Conservation (phyloP, 2,888 invertebrate species). For the Laothoe populi region DNA sequence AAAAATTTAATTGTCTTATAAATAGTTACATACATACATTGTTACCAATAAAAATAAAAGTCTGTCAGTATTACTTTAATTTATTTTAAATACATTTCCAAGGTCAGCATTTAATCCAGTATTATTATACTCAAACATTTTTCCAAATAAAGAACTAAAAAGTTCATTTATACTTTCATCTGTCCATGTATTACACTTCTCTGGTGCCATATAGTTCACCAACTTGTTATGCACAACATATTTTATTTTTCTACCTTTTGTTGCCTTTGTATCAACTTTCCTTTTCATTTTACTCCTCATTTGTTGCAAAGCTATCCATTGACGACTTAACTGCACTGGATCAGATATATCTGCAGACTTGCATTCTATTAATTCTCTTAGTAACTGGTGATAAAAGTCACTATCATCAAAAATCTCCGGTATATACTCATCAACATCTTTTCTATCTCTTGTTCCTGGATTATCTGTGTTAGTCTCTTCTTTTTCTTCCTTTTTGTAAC, state of each 20-base stretch:
- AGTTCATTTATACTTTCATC: slow-evolving; percentile 92
- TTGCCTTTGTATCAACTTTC: slow-evolving; percentile 96
- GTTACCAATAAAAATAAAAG: neutral
- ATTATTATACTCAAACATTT: slow-evolving; percentile 79
- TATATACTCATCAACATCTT: slow-evolving; percentile 86
- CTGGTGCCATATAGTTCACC: slow-evolving; percentile 96
- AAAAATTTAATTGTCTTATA: too few relatives aligned
- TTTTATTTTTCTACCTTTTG: slow-evolving; percentile 96
- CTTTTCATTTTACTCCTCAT: slow-evolving; percentile 96
- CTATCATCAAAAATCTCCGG: slow-evolving; percentile 97
- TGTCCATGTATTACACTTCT: slow-evolving; percentile 87
- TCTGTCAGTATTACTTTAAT: slow-evolving; percentile 40
- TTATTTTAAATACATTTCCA: slow-evolving; percentile 65
- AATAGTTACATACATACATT: neutral
- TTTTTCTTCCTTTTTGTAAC: slow-evolving; percentile 71
- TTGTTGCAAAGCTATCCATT: slow-evolving; percentile 96
- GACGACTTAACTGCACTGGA: slow-evolving; percentile 93
- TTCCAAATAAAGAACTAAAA: slow-evolving; percentile 92
- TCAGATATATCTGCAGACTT: slow-evolving; percentile 94
- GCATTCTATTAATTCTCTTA: slow-evolving; percentile 96
- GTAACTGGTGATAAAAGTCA: slow-evolving; percentile 97
- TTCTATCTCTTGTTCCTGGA: slow-evolving; percentile 54
- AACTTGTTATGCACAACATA: slow-evolving; percentile 94
- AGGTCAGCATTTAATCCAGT: slow-evolving; percentile 65
- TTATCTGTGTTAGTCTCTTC: slow-evolving; percentile 51